Evolutionary conservation across 2,797 vertebrate species (phyloP).

Genomic region (Pipistrellus pygmaeus): DNA sequence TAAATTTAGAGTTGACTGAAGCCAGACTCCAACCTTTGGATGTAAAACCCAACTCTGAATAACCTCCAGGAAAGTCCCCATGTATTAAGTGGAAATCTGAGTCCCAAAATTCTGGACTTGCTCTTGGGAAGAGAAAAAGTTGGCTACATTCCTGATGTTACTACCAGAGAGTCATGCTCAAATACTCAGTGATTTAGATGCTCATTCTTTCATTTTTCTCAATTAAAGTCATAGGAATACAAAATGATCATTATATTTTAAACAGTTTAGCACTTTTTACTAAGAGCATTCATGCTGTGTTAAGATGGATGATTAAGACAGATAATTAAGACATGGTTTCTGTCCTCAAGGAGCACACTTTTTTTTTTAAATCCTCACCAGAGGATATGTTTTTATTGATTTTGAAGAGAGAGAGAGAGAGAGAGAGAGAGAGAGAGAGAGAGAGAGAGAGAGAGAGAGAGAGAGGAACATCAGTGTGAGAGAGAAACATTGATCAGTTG

Average conservation of each 20-base stretch:
- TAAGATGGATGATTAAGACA: neutral
- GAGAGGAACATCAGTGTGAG: neutral
- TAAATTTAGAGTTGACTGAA: constrained; percentile 60
- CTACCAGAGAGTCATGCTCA: neutral
- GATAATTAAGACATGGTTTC: neutral
- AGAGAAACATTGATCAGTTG: neutral
- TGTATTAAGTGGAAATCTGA: constrained; percentile 31
- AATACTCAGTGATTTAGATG: neutral
- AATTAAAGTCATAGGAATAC: constrained; percentile 19
- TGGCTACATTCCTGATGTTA: neutral
- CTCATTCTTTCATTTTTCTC: neutral
- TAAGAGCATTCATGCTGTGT: neutral
- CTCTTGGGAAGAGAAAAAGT: constrained; percentile 51
- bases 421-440: neutral
- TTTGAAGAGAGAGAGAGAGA: neutral
- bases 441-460: no score
- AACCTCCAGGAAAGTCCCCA: constrained; percentile 8
- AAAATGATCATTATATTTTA: constrained; percentile 16
- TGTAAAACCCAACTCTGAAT: constrained; percentile 52
- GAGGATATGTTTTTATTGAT: neutral
- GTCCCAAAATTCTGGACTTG: neutral
- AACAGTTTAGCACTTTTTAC: neutral
- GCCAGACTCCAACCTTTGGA: constrained; percentile 32
- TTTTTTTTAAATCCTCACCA: neutral
- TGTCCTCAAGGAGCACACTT: neutral